Percentiles rank a stretch among this genome's conserved stretches.
Conservation (phyloP, 2,888 invertebrate genomes). For the Phortica magna region DNA sequence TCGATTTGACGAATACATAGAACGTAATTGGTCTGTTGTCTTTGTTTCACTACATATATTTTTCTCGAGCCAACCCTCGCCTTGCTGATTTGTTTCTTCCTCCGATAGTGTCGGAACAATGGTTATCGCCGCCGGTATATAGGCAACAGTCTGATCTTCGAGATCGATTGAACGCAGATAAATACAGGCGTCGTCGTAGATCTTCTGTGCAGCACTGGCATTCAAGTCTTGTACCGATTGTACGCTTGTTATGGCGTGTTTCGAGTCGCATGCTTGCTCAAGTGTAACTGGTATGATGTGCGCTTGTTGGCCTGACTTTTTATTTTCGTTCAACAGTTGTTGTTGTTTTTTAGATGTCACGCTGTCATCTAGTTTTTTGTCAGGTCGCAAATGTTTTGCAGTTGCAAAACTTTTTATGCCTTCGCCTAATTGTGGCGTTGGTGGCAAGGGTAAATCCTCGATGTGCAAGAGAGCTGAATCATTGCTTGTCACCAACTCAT, state of each 20-base stretch:
- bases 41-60: slow-evolving; percentile 58
- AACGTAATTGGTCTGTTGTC: slow-evolving; percentile 49
- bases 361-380: slow-evolving; percentile 54
- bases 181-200: slow-evolving; percentile 71
- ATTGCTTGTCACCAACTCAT: not conserved
- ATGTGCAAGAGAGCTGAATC: slow-evolving; percentile 45
- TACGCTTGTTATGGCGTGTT: slow-evolving; percentile 9
- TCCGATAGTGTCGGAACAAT: slow-evolving; percentile 58
- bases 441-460: slow-evolving; percentile 69
- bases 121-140: slow-evolving; percentile 61
- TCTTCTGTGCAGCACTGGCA: slow-evolving; percentile 56
- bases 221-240: slow-evolving; percentile 18
- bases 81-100: not conserved
- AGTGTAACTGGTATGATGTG: slow-evolving; percentile 60
- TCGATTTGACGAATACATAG: not conserved
- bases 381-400: slow-evolving; percentile 32
- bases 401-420: not conserved
- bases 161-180: slow-evolving; percentile 70
- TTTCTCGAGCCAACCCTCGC: slow-evolving; percentile 25
- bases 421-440: slow-evolving; percentile 49
- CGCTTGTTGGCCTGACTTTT: slow-evolving; percentile 33
- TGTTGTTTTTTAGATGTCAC: slow-evolving; percentile 61
- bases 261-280: slow-evolving; percentile 33
- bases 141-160: slow-evolving; percentile 58
- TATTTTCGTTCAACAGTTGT: slow-evolving; percentile 54